Conservation (phyloP, 2,888 invertebrate species). For the Thecocarcelia acutangulata region DNA sequence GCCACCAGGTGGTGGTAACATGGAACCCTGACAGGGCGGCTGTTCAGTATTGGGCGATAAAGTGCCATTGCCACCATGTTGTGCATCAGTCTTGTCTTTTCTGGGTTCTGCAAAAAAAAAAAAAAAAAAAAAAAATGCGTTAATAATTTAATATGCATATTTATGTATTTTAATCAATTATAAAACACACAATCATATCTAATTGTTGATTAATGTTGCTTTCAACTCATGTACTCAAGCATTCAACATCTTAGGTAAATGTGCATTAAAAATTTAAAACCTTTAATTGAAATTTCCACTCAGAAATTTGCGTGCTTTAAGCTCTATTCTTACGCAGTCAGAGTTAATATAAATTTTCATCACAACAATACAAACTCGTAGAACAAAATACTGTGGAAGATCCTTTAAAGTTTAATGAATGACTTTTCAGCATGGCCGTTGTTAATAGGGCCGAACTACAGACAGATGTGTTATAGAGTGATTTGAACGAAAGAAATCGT, state of each 20-base stretch:
- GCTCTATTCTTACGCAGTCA: neutral
- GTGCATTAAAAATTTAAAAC: conserved; percentile 3
- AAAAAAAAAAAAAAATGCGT: conserved; percentile 12
- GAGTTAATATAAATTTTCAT: neutral
- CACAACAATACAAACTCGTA: conserved; percentile 4
- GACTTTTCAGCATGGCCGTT: no score
- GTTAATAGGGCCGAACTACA: no score
- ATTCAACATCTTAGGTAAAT: neutral
- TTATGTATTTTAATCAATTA: neutral
- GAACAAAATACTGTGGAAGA: neutral
- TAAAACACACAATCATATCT: neutral
- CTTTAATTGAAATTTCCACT: conserved; percentile 35
- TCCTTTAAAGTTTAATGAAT: neutral
- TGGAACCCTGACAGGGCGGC: conserved; percentile 80
- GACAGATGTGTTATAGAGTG: no score
- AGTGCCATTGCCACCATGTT: conserved; percentile 81
- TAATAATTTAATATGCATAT: neutral
- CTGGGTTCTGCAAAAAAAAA: conserved; percentile 88
- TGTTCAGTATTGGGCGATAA: conserved; percentile 84
- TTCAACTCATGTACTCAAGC: no score
- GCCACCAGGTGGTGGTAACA: conserved; percentile 82
- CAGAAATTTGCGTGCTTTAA: conserved; percentile 21
- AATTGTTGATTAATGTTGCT: no score
- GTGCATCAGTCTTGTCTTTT: conserved; percentile 93
- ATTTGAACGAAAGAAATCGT: no score